Conservation (phyloP, 2,113 vertebrate genomes). For the Bubalus kerabau region DNA sequence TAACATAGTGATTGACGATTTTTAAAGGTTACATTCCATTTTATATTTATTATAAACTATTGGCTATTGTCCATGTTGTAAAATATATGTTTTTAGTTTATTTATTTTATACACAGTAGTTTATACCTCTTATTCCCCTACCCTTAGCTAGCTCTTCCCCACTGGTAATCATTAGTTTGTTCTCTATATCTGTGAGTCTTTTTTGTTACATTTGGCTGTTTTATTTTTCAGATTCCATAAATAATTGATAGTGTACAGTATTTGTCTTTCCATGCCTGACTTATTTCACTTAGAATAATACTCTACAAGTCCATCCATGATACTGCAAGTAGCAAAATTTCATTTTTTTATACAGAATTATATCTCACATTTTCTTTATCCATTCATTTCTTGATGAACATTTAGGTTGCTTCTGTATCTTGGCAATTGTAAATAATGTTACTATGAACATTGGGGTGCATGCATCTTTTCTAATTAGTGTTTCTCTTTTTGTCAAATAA, state of each 20-base stretch:
- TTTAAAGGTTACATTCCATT: background rate
- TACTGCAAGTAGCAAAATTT: background rate
- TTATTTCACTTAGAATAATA: background rate
- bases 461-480: background rate
- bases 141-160: background rate
- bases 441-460: background rate
- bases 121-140: background rate
- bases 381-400: background rate
- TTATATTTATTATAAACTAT: background rate
- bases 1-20: background rate
- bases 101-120: background rate
- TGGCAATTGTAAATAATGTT: background rate
- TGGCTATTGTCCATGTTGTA: background rate
- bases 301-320: background rate
- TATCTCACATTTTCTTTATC: background rate
- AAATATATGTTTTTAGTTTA: background rate
- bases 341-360: background rate
- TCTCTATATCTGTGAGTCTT: background rate
- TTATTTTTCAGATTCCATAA: background rate
- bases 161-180: background rate
- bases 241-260: background rate
- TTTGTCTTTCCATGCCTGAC: background rate
- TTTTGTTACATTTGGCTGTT: background rate
- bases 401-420: background rate
- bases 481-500: background rate